These are phyloP conservation scores for Agrilus cyanescens DNA, from an alignment of 2,888 invertebrate species.

Conservation along the genomic window DNA sequence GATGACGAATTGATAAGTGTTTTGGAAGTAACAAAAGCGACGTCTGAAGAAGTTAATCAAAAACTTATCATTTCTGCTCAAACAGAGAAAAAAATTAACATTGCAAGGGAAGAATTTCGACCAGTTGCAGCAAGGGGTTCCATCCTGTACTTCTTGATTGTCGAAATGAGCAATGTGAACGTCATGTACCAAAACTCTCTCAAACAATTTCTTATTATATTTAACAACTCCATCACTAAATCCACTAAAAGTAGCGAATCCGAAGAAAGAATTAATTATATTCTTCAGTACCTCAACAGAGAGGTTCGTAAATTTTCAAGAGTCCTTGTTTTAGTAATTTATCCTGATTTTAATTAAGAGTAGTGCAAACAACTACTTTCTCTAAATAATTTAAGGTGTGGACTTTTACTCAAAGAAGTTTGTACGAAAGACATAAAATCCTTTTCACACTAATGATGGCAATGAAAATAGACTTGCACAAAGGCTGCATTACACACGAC, in stretches of 20 bases:
- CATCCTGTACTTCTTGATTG: slow-evolving; percentile 89
- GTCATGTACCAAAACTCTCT: slow-evolving; percentile 95
- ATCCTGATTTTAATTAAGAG: not conserved
- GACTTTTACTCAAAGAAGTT: slow-evolving; percentile 81
- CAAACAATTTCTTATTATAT: slow-evolving; percentile 86
- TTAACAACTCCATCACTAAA: slow-evolving; percentile 87
- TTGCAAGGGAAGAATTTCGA: slow-evolving; percentile 89
- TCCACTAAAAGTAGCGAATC: slow-evolving; percentile 77
- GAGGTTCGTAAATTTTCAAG: slow-evolving; percentile 39
- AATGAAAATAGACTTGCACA: slow-evolving; percentile 87
- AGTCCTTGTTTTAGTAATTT: not conserved
- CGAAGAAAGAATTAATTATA: slow-evolving; percentile 77
- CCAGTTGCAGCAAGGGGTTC: slow-evolving; percentile 91
- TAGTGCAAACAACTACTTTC: not conserved
- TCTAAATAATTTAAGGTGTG: slow-evolving; percentile 46
- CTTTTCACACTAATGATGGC: slow-evolving; percentile 89
- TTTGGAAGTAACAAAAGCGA: slow-evolving; percentile 66
- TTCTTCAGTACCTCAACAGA: slow-evolving; percentile 77
- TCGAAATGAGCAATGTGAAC: slow-evolving; percentile 95
- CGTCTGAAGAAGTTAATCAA: slow-evolving; percentile 89
- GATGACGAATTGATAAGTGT: slow-evolving; percentile 91
- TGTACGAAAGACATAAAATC: slow-evolving; percentile 88
- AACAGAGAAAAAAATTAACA: slow-evolving; percentile 87
- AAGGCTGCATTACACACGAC: slow-evolving; percentile 68
- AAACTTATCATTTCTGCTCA: slow-evolving; percentile 86